phyloP scores from a whole-genome alignment of 2,113 vertebrate genomes.

The Saccopteryx bilineata region DNA sequence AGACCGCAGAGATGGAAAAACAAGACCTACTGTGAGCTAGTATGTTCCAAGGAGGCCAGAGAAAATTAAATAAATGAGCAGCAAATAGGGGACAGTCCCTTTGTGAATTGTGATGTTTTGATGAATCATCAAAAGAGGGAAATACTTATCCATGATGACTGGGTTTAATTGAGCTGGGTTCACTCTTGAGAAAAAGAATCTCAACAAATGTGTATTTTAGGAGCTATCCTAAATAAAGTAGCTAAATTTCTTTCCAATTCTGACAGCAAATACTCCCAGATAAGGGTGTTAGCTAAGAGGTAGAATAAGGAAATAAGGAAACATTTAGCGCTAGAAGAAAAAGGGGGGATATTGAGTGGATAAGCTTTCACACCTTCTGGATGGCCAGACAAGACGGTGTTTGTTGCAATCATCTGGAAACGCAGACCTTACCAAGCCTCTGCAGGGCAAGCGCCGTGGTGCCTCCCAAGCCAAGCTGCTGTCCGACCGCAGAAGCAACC shows the following conservation, averaged over 20 bases:
- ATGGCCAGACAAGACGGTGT: background rate
- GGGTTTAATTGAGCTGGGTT: conserved; percentile 40
- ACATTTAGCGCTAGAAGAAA: background rate
- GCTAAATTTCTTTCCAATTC: conserved; percentile 49
- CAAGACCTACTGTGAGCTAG: conserved; percentile 17
- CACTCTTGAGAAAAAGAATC: conserved; percentile 45
- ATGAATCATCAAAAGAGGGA: background rate
- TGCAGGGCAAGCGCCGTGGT: background rate
- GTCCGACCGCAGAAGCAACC: background rate
- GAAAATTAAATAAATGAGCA: background rate
- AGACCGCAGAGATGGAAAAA: background rate
- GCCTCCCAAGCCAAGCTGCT: background rate
- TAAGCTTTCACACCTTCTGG: conserved; percentile 23
- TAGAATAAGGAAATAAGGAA: conserved; percentile 49
- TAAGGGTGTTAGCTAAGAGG: conserved; percentile 37
- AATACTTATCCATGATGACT: conserved; percentile 27
- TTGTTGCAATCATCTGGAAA: background rate
- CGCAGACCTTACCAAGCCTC: background rate
- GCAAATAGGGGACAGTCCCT: background rate
- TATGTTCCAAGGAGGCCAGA: background rate
- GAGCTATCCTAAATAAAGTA: conserved; percentile 30
- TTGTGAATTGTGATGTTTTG: background rate
- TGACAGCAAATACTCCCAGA: conserved; percentile 47
- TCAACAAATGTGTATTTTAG: conserved; percentile 52
- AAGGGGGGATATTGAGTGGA: background rate